Evolutionary conservation across 2,113 vertebrate genomes (phyloP).

Genomic region (Galbula dea): DNA sequence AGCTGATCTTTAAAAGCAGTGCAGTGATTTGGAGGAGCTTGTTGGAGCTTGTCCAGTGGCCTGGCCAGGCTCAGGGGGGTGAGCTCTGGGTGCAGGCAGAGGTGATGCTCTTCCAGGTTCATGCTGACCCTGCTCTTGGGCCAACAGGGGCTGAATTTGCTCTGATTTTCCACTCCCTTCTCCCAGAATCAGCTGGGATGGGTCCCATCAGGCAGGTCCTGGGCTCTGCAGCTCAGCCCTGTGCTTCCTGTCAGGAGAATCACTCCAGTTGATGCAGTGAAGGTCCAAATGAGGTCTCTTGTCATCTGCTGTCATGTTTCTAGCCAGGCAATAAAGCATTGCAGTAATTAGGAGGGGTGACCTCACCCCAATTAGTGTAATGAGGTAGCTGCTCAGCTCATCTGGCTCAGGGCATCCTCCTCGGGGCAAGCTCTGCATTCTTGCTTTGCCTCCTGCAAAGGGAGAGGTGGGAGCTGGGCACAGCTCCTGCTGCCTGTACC

Average conservation of each 20-base stretch:
- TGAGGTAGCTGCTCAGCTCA: background rate
- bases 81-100: background rate
- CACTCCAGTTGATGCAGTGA: background rate
- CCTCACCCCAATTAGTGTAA: slow-evolving; percentile 26
- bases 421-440: too few species aligned
- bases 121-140: background rate
- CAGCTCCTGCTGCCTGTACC: background rate
- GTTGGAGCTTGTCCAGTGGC: background rate
- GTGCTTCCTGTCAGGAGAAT: background rate
- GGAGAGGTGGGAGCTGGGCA: background rate
- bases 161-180: background rate
- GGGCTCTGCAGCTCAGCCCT: background rate
- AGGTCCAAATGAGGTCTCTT: background rate
- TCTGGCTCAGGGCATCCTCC: background rate
- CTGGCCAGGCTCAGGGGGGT: background rate
- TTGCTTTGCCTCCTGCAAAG: background rate
- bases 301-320: background rate
- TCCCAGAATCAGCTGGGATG: background rate
- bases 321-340: background rate
- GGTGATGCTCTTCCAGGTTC: background rate
- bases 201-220: background rate
- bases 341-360: slow-evolving; percentile 41
- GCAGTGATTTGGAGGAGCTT: background rate
- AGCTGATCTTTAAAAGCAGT: background rate
- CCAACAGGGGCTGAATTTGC: background rate